phyloP scores from a whole-genome alignment of 1,140 invertebrate species.

The Nephila pilipes region DNA sequence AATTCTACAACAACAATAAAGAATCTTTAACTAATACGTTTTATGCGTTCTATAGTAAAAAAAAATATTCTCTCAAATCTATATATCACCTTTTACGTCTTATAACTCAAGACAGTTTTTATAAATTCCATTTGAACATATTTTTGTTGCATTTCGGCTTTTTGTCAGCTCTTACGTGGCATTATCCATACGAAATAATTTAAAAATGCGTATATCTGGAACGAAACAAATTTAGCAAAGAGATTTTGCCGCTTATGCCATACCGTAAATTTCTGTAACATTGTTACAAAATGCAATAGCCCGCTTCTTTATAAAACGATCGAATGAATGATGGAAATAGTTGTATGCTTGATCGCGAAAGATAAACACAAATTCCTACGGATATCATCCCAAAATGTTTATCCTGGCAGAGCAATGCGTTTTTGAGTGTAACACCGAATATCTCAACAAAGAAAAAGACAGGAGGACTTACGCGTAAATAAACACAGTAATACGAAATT shows the following conservation, averaged over 20 bases:
- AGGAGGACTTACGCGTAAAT: constrained; percentile 33
- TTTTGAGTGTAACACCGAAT: constrained; percentile 16
- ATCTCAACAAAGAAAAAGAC: constrained; percentile 1
- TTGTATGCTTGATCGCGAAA: background rate
- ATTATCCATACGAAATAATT: background rate
- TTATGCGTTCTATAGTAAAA: background rate
- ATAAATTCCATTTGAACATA: background rate
- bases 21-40: background rate
- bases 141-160: background rate
- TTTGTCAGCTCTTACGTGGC: background rate
- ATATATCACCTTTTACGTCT: background rate
- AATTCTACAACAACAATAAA: background rate
- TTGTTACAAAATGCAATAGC: background rate
- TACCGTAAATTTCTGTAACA: background rate
- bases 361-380: background rate
- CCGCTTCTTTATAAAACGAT: background rate
- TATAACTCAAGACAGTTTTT: background rate
- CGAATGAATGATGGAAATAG: background rate
- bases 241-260: background rate
- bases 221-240: background rate
- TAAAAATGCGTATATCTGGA: background rate
- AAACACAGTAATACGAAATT: constrained; percentile 12
- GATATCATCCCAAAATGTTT: constrained; percentile 7
- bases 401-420: constrained; percentile 1
- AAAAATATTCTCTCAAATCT: background rate